Evolutionary conservation across 2,888 invertebrate species (phyloP), one percentile per base, ranked within the genome.

Genomic region (Adela reaumurella): DNA sequence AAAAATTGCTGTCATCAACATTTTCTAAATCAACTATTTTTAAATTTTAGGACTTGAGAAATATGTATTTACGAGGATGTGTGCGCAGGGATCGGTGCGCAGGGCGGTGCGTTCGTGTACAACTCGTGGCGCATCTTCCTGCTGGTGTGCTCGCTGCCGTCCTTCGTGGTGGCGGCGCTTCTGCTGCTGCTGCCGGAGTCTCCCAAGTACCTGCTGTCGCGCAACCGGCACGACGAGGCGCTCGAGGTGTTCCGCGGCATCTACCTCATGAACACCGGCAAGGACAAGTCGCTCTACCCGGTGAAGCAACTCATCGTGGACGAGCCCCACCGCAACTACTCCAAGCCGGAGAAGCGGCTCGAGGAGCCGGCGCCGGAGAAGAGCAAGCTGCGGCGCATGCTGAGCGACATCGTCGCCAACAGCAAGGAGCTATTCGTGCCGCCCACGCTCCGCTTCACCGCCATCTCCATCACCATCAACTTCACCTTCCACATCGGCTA

Each of bases 401-500:
- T 91, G 51, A 77, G 81, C 52, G 90, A 91, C 57, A 92, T 92
- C 59, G 70, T 88, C 56, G 86, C 89, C 55, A 91, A 92, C 70
- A 92, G 90, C 71, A 90, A 87, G 67, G 87, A 88, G 62, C 72
- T 92, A 51, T 93, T 93, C 67, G 81, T 86, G 52, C 84, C 88
- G 55, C 92, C 92, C 55, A 92, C 93, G 59, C 74, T 92, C 55
- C 88, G 89, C 62, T 92, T 92, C 67, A 92, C 92, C 43, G 59
- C 86, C 58, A 89, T 93, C 65, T 92, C 93, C 52, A 89, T 94
- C 59, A 86, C 89, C 52, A 93, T 95, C 63, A 94, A 94, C 66
- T 93, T 94, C 65, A 92, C 94, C 57, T 92, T 95, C 74, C 93
- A 94, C 73, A 94, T 94, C 70, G 95, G 92, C 50, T 96, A 94